Evolutionary conservation across 2,888 invertebrate species (phyloP).

Genomic region (Torymus auratus): DNA sequence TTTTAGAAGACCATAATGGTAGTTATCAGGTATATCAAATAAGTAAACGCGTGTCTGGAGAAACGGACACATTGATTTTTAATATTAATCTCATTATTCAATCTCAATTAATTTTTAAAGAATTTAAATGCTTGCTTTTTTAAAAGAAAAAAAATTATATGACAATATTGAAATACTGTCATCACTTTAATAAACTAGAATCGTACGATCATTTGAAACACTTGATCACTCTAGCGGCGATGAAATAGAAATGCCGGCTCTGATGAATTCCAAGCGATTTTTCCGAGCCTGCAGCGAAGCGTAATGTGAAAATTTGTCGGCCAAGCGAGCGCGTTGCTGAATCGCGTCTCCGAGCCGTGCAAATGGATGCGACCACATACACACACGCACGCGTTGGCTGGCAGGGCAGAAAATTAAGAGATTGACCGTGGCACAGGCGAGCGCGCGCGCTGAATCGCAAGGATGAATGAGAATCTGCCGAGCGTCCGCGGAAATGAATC

Average conservation of each 20-base stretch:
- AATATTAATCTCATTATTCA: no score
- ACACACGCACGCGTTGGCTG: constrained; percentile 56
- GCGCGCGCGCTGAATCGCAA: constrained; percentile 46
- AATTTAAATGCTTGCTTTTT: no score
- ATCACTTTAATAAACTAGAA: no score
- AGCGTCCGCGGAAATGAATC: constrained; percentile 12
- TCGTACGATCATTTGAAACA: no score
- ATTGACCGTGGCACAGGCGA: constrained; percentile 53
- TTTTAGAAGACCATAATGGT: no score
- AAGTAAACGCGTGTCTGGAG: no score
- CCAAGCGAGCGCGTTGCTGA: not conserved
- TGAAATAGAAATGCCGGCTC: not conserved
- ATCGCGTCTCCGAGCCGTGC: constrained; percentile 10
- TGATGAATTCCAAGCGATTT: not conserved
- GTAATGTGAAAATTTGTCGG: not conserved
- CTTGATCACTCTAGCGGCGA: not conserved
- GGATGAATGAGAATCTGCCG: constrained; percentile 60
- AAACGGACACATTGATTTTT: no score
- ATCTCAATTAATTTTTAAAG: no score
- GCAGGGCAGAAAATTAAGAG: constrained; percentile 70
- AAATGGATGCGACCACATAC: constrained; percentile 64
- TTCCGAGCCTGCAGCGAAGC: no score
- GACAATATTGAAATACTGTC: no score
- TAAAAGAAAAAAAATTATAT: no score
- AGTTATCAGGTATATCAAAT: no score